These are phyloP conservation scores for Nowickia ferox DNA, from an alignment of 2,888 invertebrate species.

Conservation along the genomic window DNA sequence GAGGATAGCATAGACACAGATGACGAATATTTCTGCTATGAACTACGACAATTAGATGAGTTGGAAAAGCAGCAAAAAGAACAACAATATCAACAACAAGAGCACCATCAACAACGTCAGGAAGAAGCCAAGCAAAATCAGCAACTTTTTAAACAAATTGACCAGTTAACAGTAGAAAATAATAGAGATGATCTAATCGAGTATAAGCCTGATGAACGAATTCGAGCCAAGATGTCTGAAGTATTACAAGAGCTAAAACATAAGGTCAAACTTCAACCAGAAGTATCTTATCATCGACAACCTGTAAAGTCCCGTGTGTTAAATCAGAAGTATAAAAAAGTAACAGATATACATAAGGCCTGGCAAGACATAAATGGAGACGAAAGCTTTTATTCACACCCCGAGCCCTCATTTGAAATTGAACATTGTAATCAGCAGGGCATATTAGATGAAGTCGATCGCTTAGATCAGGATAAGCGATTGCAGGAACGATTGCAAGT, in stretches of 20 bases:
- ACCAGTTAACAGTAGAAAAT: conserved; percentile 85
- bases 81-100: conserved; percentile 32
- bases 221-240: conserved; percentile 91
- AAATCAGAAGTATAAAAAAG: conserved; percentile 77
- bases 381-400: conserved; percentile 56
- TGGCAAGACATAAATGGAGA: conserved; percentile 80
- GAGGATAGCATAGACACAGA: conserved; percentile 97
- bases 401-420: conserved; percentile 6
- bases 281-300: conserved; percentile 35
- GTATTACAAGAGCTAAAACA: conserved; percentile 90
- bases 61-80: conserved; percentile 86
- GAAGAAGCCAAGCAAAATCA: conserved; percentile 67
- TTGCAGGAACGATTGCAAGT: conserved; percentile 21
- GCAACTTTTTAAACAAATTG: conserved; percentile 80
- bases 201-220: conserved; percentile 87
- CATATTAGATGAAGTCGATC: neutral
- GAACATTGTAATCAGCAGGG: neutral
- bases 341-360: conserved; percentile 81
- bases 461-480: conserved; percentile 34
- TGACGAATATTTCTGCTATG: conserved; percentile 96
- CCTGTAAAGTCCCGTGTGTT: conserved; percentile 65
- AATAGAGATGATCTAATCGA: conserved; percentile 82
- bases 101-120: conserved; percentile 32
- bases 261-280: conserved; percentile 84
- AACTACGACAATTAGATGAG: conserved; percentile 92